Conservation (phyloP, 1,140 invertebrate genomes). For the Drosophila setifemur region DNA sequence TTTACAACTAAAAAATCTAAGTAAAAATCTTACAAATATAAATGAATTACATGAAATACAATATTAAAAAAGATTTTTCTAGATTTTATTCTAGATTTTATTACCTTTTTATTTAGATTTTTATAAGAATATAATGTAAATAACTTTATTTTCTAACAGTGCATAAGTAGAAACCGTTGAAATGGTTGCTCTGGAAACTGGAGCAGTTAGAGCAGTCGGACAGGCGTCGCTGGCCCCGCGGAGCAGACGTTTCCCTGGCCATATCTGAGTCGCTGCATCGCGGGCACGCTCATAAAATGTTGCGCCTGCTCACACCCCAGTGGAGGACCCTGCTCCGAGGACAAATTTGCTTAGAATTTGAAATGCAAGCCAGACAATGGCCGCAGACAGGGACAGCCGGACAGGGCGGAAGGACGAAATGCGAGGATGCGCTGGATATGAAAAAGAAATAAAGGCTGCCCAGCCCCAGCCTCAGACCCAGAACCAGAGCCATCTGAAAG, state of each 20-base stretch:
- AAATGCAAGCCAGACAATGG: conserved; percentile 72
- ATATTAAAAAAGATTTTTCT: too few species aligned
- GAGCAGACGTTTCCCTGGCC: conserved; percentile 59
- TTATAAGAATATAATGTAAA: too few species aligned
- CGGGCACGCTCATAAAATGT: conserved; percentile 77
- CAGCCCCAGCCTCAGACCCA: too few species aligned
- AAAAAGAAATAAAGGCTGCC: conserved; percentile 45
- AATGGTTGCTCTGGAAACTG: conserved; percentile 41
- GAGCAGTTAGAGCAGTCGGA: conserved; percentile 38
- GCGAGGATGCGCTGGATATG: conserved; percentile 13
- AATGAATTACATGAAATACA: too few species aligned
- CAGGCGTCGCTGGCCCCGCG: conserved; percentile 9
- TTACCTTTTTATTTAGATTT: background rate
- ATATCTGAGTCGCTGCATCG: conserved; percentile 69
- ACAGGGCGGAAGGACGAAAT: conserved; percentile 6
- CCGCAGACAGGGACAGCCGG: conserved; percentile 29
- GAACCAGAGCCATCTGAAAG: conserved; percentile 7
- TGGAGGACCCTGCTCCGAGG: conserved; percentile 7
- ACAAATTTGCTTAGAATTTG: conserved; percentile 80
- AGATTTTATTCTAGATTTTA: too few species aligned
- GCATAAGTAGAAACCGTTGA: conserved; percentile 4
- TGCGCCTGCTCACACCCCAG: conserved; percentile 45
- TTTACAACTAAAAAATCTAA: too few species aligned
- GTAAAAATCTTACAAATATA: too few species aligned
- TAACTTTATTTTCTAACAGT: background rate